Evolutionary conservation across 1,140 invertebrate genomes (phyloP), one percentile per base, ranked within the genome.

Genomic region (Thaumetopoea pityocampa): DNA sequence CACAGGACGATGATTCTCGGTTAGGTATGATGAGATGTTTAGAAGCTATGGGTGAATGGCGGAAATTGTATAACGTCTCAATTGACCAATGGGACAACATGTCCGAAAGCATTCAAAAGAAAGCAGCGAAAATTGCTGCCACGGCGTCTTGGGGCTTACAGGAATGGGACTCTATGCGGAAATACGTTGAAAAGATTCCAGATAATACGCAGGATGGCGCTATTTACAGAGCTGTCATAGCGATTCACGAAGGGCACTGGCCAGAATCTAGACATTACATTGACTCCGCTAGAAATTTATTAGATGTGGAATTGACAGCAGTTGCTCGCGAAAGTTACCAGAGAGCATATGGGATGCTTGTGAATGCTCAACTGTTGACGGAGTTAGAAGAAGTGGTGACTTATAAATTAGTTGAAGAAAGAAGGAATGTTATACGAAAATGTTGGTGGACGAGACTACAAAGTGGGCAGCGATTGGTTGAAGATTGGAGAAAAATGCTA

Each of bases 251-350:
- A 38, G 92, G 94, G 10, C 89, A 98, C 46, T 99, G 93, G 77
- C 87, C 89, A 15, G 77, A 88, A 1, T 91, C 91, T 0, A 90
- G 92, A 74, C 86, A 91, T 43, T 87, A 95, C 27, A 96, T 99
- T 28, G 95, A 98, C 62, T 91, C 92, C 44, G 94, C 97, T 1
- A 87, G 98, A 16, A 97, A 97, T 84, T 86, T 99, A 6, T 83
- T 99, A 2, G 98, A 99, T 78, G 95, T 93, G 0, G 98, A 99
- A 69, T 78, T 99, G 35, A 98, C 97, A 0, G 95, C 98, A 1
- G 97, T 99, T 91, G 97, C 96, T 2, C 95, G 96, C 0, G 98
- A 99, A 82, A 99, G 96, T 46, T 99, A 99, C 67, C 96, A 98
- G 68, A 86, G 98, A 62, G 98, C 98, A 5, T 99, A 99, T 78